Evolutionary conservation across 2,113 vertebrate species (phyloP), one percentile per base, ranked within the genome.

Genomic region (Nerophis lumbriciformis): DNA sequence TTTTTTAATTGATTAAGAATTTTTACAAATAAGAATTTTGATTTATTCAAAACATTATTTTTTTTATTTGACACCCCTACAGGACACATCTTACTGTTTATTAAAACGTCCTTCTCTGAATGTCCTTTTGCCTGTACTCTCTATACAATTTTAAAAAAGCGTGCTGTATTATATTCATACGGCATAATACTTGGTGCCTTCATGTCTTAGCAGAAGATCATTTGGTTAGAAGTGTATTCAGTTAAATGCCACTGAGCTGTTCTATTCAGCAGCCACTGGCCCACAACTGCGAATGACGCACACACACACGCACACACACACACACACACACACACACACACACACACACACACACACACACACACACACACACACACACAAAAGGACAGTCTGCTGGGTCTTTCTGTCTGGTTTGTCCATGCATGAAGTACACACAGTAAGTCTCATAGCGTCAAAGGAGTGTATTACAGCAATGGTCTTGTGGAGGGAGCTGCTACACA

Each of bases 311-410:
- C 28, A 28, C 37, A 63, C 54, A 63, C 44, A 54, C n/a, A 47
- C 48, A 66, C 53, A 68, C 59, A 56, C 63, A 65, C 66, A 63
- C 54, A 59, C 71, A 59, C 47, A 68, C 54, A 59, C 71, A 59
- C 47, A 68, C 54, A 59, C 71, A 59, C 47, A 68, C 54, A 59
- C 71, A 59, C 47, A 68, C 54, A 59, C 71, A 59, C 47, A 68
- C 54, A 59, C 71, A 59, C 47, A 68, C 54, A 59, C 71, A 59
- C 63, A 65, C 66, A 63, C 54, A 59, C 71, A 59, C 47, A 68
- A 61, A 63, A 44, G 11, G 10, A 12, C 42, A 45, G 11, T 45
- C 6, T 44, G 42, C 42, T 44, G 42, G 42, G 8, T 44, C 54
- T 64, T 63, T 69, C 59, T 44, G 39, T 52, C 61, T 63, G 38